Evolutionary conservation across 2,888 invertebrate species (phyloP), one percentile per base, ranked within the genome.

Genomic region (Pseudococcus viburni): DNA sequence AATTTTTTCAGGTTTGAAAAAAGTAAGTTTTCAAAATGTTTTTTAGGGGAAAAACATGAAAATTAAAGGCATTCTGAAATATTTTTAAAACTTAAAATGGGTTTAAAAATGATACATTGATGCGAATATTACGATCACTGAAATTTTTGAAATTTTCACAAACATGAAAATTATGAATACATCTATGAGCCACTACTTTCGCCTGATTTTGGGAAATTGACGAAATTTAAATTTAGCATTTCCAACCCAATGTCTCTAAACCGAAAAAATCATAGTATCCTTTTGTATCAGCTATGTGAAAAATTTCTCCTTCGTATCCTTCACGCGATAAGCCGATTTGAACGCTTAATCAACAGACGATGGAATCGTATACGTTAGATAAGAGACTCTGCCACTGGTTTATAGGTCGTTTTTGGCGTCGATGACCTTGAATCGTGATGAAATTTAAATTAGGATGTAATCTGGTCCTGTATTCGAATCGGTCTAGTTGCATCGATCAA

Each of bases 331-430:
- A 77, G 15, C 15, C 42, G 42, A 77, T 26, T 77, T 77, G 4
- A 77, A 77, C 77, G 42, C 77, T 77, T 77, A 77, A 77, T 77
- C n/a, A n/a, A 77, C 12, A 6, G 12, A 9, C 39, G 39, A 8
- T n/a, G 42, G 42, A 73, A 73, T 33, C 11, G 11, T 73, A 22
- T 12, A 73, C 22, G 33, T 22, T 1, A 33, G 51, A 51, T 12
- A 15, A n/a, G 51, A 51, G 26, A 33, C 26, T 33, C 55, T 4
- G 55, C 0, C 39, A 7, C 15, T 77, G 42, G 39, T 77, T 77
- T 77, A 42, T 42, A 77, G 39, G 77, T 77, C 39, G 15, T 77
- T 77, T 77, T 77, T 77, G 17, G 39, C 77, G 33, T n/a, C 77
- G 17, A 77, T 42, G 42, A 77, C 77, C 77, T 77, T 77, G 77